Conservation (phyloP, 2,113 vertebrate species). For the Raja brachyura region DNA sequence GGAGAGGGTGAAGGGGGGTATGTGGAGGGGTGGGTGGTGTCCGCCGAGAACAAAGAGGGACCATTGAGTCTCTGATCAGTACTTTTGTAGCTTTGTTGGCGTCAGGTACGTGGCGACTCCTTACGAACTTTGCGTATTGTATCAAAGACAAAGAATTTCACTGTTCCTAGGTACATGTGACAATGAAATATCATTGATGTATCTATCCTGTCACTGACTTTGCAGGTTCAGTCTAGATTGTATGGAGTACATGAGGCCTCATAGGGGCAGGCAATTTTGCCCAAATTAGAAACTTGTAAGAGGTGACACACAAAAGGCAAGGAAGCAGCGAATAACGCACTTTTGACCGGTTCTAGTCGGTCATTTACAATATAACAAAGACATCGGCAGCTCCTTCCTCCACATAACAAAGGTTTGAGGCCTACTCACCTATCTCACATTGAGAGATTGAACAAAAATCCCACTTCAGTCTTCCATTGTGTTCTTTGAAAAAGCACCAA, state of each 20-base stretch:
- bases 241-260: neutral
- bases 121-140: no score
- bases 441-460: constrained; percentile 54
- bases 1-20: no score
- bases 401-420: neutral
- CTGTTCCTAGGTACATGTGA: no score
- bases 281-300: neutral
- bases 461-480: constrained; percentile 52
- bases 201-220: neutral
- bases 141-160: no score
- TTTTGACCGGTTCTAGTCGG: neutral
- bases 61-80: no score
- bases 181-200: no score
- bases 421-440: constrained; percentile 42
- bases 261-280: neutral
- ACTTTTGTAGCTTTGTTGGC: no score
- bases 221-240: neutral
- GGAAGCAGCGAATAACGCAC: neutral
- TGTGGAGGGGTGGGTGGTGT: no score
- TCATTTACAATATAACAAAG: neutral
- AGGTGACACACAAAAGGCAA: neutral
- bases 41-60: no score
- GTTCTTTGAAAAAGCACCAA: constrained; percentile 60
- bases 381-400: no score
- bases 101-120: no score